phyloP scores from a whole-genome alignment of 2,113 vertebrate species.

The Eublepharis macularius region DNA sequence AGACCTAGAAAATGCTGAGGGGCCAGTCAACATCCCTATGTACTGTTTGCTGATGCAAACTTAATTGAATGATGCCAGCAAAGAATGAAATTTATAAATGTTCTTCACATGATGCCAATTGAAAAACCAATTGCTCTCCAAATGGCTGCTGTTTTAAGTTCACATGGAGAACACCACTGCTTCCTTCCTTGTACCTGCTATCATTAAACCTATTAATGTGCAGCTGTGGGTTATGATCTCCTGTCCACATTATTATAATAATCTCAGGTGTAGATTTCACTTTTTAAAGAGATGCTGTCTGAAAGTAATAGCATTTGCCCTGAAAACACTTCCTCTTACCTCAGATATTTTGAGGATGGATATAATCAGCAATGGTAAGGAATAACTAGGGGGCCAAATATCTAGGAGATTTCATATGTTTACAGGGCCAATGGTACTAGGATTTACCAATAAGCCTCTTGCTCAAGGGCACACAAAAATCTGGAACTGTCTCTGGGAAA shows the following conservation, averaged over 20 bases:
- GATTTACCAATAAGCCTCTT: not conserved
- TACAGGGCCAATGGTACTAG: not conserved
- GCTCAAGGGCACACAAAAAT: not conserved
- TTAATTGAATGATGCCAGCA: too few species aligned
- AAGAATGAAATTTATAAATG: not conserved
- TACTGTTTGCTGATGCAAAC: too few species aligned
- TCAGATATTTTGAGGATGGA: not conserved
- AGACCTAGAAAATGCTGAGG: too few species aligned
- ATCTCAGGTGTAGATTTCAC: not conserved
- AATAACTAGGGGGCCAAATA: too few species aligned
- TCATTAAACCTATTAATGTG: not conserved
- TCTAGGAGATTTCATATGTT: not conserved
- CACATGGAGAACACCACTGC: not conserved
- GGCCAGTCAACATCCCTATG: too few species aligned
- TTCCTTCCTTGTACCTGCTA: not conserved
- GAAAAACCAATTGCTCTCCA: not conserved
- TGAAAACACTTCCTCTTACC: not conserved
- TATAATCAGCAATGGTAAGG: not conserved
- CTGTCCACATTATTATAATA: not conserved
- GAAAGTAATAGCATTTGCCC: not conserved
- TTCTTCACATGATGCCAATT: not conserved
- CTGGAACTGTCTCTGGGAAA: not conserved
- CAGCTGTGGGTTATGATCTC: not conserved
- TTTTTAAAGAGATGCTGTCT: not conserved
- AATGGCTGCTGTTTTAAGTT: not conserved